Base-by-base conservation (phyloP, 2,113 vertebrate species). In the Phrynocephalus versicolor region DNA sequence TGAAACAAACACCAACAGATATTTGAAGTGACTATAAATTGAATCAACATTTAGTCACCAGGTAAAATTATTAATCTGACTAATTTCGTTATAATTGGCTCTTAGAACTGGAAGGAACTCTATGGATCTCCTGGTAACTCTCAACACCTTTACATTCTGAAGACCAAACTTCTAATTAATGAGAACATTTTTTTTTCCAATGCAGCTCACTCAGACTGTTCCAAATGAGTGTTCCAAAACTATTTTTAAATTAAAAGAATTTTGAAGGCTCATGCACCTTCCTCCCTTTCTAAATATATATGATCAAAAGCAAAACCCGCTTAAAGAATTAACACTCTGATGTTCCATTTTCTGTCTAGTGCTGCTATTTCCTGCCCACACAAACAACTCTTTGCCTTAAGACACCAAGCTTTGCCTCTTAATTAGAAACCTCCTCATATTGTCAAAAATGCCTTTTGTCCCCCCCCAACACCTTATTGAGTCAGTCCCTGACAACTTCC, bases 401-500 rank as follows among this genome's bases (percentile, higher is more conserved):
- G 88, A 83, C 82, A 89, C 81, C 82, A 86, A 81, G 80, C 79
- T 35, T 18, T 80, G 69, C 19, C 79, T 77, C 71, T 81, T 86
- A 84, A 86, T 93, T 91, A 92, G 80, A 3, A 84, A 14, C 80
- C 83, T 72, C 39, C 57, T 82, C 90, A 89, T 81, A n/a, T 77
- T 69, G 77, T 21, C 79, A 67, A 27, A 71, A 79, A 81, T 79
- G 92, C 86, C 89, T 91, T 87, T 67, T 83, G 90, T 92, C 90
- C 91, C 92, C 91, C 88, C 92, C 91, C 88, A 83, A 79, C 90
- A 83, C 85, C 91, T 88, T 73, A 78, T 71, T 89, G 90, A 92
- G 91, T 86, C 88, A 89, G 90, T 91, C 89, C 86, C 67, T 77
- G 67, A 88, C 91, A 93, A 92, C 91, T 92, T 92, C 87, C 83